Evolutionary conservation across 2,888 invertebrate species (phyloP).

Genomic region (Drosophila gaucha): DNA sequence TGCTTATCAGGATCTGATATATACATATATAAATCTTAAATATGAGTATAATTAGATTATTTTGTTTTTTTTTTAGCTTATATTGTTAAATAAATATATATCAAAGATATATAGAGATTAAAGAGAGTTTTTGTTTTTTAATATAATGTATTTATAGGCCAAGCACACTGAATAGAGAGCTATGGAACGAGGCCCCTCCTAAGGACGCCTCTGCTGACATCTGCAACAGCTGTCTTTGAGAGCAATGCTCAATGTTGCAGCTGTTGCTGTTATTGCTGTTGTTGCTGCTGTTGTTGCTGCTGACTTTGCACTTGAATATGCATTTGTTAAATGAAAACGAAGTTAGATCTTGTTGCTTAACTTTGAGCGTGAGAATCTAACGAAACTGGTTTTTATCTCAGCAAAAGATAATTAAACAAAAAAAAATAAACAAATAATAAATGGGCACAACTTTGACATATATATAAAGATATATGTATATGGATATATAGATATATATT

Average conservation of each 20-base stretch:
- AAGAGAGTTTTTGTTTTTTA: neutral
- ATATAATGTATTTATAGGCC: neutral
- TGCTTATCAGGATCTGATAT: too few species aligned
- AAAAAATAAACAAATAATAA: neutral
- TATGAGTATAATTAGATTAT: too few species aligned
- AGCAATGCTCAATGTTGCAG: constrained; percentile 18
- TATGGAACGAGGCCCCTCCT: too few species aligned
- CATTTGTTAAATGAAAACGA: constrained; percentile 38
- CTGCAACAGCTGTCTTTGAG: constrained; percentile 31
- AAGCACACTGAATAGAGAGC: too few species aligned
- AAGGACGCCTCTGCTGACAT: constrained; percentile 38
- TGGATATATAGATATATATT: neutral
- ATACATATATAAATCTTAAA: too few species aligned
- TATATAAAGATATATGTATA: neutral
- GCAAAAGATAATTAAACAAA: neutral
- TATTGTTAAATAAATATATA: too few species aligned
- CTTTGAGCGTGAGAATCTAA: constrained; percentile 16
- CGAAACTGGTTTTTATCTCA: constrained; percentile 31
- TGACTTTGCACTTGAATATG: constrained; percentile 61
- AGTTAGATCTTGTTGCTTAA: constrained; percentile 7
- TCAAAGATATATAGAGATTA: too few species aligned
- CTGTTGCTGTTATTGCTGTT: constrained; percentile 19
- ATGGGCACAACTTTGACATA: neutral
- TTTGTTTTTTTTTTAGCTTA: too few species aligned
- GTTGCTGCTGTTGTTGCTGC: constrained; percentile 13